These are phyloP conservation scores for Vireo altiloquus DNA, from an alignment of 2,113 vertebrate genomes.

Conservation along the genomic window DNA sequence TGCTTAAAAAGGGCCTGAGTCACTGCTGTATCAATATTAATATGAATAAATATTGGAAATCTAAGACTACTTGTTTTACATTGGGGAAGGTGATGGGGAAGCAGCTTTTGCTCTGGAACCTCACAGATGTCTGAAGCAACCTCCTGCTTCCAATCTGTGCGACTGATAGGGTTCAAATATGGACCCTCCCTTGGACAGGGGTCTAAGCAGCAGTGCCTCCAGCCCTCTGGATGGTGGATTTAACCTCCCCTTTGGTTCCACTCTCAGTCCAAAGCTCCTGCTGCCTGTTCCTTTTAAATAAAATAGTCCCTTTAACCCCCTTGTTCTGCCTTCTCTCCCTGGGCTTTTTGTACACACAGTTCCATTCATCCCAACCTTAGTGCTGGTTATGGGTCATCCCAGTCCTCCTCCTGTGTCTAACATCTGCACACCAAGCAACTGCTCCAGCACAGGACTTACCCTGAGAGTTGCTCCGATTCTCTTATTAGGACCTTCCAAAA, in stretches of 20 bases:
- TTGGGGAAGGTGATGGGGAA: background rate
- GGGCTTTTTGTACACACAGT: background rate
- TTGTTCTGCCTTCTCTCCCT: background rate
- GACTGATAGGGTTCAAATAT: background rate
- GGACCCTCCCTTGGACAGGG: background rate
- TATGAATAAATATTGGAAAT: background rate
- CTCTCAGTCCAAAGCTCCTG: background rate
- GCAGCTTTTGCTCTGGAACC: background rate
- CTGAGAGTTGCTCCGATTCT: background rate
- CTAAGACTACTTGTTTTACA: background rate
- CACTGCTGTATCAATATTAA: background rate
- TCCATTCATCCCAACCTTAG: background rate
- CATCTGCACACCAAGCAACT: background rate
- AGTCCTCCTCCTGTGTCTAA: background rate
- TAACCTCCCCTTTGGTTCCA: background rate
- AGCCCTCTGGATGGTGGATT: background rate
- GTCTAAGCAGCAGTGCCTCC: background rate
- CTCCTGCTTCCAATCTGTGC: background rate
- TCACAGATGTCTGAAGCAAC: background rate
- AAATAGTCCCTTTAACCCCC: background rate
- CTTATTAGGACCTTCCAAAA: background rate
- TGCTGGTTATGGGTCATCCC: background rate
- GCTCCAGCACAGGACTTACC: background rate
- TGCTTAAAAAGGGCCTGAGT: background rate
- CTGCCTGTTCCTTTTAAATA: background rate